Evolutionary conservation across 2,797 vertebrate genomes (phyloP).

Genomic region (Acanthurus tractus): DNA sequence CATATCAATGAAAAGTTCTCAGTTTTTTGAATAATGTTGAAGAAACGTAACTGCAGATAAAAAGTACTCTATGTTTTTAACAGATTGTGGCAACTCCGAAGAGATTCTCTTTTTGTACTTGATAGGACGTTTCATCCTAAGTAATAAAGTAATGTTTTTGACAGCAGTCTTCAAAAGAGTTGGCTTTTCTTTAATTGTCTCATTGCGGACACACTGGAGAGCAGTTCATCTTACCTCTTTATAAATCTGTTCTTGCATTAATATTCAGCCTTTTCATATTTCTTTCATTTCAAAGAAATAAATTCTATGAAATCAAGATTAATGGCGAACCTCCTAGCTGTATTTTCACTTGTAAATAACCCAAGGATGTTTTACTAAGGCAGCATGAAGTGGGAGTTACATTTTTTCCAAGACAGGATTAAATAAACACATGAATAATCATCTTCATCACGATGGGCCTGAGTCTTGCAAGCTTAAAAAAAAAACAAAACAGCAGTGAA

Average conservation of each 20-base stretch:
- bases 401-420: neutral
- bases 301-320: neutral
- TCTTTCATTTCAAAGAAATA: neutral
- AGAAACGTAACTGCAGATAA: constrained; percentile 79
- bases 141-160: constrained; percentile 96
- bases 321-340: neutral
- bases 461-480: neutral
- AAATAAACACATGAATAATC: neutral
- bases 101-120: constrained; percentile 93
- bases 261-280: neutral
- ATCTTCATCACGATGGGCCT: neutral
- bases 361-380: neutral
- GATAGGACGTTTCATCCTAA: constrained; percentile 92
- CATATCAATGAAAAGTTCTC: constrained; percentile 82
- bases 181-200: constrained; percentile 81
- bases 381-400: neutral
- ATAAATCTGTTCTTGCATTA: neutral
- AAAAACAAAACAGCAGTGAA: no score
- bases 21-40: constrained; percentile 78
- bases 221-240: neutral
- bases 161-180: constrained; percentile 82
- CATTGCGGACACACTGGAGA: neutral
- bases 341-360: neutral
- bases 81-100: constrained; percentile 90
- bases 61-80: constrained; percentile 92